These are phyloP conservation scores for Drosophila eohydei DNA, from an alignment of 2,888 invertebrate species.

Conservation along the genomic window DNA sequence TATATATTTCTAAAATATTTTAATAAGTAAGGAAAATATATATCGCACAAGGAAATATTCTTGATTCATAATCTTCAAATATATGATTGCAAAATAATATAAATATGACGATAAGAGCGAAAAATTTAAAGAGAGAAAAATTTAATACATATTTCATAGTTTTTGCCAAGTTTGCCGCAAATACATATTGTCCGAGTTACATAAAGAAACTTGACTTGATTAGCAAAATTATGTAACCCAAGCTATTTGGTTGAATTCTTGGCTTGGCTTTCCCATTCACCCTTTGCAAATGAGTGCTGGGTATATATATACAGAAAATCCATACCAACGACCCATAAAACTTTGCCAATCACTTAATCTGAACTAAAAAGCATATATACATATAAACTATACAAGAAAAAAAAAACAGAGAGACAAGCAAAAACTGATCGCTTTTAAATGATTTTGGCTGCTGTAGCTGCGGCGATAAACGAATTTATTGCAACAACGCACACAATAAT, in stretches of 20 bases:
- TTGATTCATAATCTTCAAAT: no score
- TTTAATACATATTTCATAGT: background rate
- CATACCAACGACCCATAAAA: slow-evolving; percentile 41
- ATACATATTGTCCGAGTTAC: background rate
- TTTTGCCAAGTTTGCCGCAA: background rate
- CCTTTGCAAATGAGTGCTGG: background rate
- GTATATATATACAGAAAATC: slow-evolving; percentile 5
- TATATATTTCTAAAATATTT: no score
- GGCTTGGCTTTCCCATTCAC: background rate
- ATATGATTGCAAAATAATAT: no score
- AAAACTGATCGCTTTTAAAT: slow-evolving; percentile 77
- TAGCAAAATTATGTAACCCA: background rate
- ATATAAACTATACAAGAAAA: slow-evolving; percentile 27
- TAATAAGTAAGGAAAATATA: no score
- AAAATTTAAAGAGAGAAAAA: no score
- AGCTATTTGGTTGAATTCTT: background rate
- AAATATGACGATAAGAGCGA: no score
- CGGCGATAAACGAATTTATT: slow-evolving; percentile 84
- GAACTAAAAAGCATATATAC: slow-evolving; percentile 34
- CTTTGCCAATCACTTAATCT: slow-evolving; percentile 82
- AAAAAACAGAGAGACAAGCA: slow-evolving; percentile 16
- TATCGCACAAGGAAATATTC: no score
- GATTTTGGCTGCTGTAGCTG: slow-evolving; percentile 74
- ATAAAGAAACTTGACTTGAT: background rate
- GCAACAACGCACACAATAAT: slow-evolving; percentile 83